Conservation (phyloP, 2,113 vertebrate species). For the Illadopsis cleaveri region DNA sequence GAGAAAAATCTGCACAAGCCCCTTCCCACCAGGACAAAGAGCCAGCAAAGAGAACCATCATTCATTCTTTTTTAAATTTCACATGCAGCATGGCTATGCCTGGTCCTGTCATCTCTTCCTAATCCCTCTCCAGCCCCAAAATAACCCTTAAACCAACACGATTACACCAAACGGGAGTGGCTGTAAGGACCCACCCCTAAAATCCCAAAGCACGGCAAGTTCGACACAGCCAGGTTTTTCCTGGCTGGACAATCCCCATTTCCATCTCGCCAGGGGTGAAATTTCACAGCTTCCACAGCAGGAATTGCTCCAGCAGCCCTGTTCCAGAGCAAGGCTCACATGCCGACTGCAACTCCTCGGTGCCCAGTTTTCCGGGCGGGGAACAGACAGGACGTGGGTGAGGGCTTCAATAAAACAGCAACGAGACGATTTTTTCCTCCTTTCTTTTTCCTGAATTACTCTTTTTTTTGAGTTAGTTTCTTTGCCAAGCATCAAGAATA, state of each 20-base stretch:
- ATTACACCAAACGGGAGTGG: not conserved
- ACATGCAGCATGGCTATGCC: not conserved
- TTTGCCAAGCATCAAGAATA: not conserved
- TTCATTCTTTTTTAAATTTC: not conserved
- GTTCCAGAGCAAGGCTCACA: constrained; percentile 47
- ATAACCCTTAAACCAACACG: not conserved
- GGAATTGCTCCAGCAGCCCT: constrained; percentile 26
- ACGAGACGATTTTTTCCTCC: not conserved
- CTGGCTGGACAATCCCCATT: constrained; percentile 1
- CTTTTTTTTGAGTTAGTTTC: not conserved
- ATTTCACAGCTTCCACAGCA: not conserved
- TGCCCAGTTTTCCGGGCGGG: constrained; percentile 1
- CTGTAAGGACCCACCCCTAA: not conserved
- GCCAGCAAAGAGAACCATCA: not conserved
- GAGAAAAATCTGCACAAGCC: not conserved
- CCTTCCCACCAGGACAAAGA: not conserved
- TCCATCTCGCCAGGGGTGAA: not conserved
- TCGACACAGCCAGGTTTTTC: not conserved
- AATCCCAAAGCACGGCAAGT: not conserved
- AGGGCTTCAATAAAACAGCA: not conserved
- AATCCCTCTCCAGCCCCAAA: not conserved
- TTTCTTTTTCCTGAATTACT: not conserved
- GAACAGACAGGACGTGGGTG: not conserved
- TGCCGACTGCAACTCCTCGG: not conserved
- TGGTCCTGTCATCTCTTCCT: not conserved